Conservation (phyloP, 2,113 vertebrate genomes). For the Nannospalax galili region DNA sequence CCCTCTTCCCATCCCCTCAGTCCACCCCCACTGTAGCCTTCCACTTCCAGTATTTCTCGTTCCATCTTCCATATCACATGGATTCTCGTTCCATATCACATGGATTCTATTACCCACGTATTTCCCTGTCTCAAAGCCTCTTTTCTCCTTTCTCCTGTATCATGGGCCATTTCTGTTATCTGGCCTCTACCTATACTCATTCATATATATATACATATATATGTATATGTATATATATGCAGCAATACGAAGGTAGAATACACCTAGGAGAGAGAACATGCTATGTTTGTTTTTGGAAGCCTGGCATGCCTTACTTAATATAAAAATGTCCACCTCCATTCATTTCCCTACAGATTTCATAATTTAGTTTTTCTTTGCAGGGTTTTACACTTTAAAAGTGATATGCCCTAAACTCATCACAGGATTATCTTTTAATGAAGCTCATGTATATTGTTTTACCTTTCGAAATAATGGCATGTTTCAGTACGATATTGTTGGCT, state of each 20-base stretch:
- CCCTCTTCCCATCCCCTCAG: neutral
- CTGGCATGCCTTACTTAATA: neutral
- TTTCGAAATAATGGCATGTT: neutral
- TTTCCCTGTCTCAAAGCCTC: neutral
- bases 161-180: neutral
- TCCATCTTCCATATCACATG: neutral
- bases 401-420: neutral
- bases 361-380: neutral
- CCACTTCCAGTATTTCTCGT: accelerated
- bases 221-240: neutral
- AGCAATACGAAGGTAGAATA: no score
- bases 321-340: neutral
- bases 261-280: neutral
- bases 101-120: neutral
- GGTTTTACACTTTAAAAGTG: neutral
- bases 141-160: neutral
- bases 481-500: neutral
- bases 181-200: neutral
- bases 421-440: neutral
- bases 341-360: neutral
- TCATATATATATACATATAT: no score
- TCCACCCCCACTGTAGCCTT: neutral
- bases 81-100: neutral
- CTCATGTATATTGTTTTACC: neutral
- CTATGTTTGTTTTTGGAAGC: neutral